Percentiles rank a stretch among this genome's conserved stretches.
Conservation (phyloP, 37 sponge, comb jelly and placozoan species). For the Tethya wilhelma region DNA sequence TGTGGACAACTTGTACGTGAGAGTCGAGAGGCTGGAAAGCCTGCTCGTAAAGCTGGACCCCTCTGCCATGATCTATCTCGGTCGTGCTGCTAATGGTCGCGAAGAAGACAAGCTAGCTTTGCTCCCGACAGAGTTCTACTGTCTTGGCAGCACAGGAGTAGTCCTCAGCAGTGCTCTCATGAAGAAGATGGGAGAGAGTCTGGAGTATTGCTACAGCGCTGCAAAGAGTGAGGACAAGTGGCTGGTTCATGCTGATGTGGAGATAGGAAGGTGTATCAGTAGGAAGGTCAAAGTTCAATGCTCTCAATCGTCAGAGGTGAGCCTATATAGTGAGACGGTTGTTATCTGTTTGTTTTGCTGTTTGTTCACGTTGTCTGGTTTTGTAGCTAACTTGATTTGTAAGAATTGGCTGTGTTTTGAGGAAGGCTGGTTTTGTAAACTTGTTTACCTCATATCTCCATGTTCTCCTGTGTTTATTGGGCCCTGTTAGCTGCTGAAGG, state of each 20-base stretch:
- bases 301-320: slow-evolving; percentile 48
- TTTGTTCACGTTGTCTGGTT: too few relatives aligned
- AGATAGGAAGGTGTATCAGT: slow-evolving; percentile 81
- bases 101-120: slow-evolving; percentile 36
- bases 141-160: slow-evolving; percentile 66
- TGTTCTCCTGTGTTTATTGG: too few relatives aligned
- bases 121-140: slow-evolving; percentile 50
- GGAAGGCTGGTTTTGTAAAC: too few relatives aligned
- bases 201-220: slow-evolving; percentile 13
- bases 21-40: slow-evolving; percentile 18
- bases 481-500: too few relatives aligned
- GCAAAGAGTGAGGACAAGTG: background rate
- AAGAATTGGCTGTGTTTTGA: too few relatives aligned
- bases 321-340: background rate
- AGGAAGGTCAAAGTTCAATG: slow-evolving; percentile 63
- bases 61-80: slow-evolving; percentile 48
- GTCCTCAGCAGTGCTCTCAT: slow-evolving; percentile 56
- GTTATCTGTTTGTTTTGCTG: background rate
- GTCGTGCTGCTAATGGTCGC: slow-evolving; percentile 37
- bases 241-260: slow-evolving; percentile 57
- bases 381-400: too few relatives aligned
- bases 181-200: background rate
- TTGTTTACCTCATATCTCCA: too few relatives aligned
- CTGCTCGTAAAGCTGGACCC: slow-evolving; percentile 44
- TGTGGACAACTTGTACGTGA: slow-evolving; percentile 49